These are phyloP conservation scores for Coenobita brevimanus DNA, from an alignment of 1,140 invertebrate species.

Conservation along the genomic window DNA sequence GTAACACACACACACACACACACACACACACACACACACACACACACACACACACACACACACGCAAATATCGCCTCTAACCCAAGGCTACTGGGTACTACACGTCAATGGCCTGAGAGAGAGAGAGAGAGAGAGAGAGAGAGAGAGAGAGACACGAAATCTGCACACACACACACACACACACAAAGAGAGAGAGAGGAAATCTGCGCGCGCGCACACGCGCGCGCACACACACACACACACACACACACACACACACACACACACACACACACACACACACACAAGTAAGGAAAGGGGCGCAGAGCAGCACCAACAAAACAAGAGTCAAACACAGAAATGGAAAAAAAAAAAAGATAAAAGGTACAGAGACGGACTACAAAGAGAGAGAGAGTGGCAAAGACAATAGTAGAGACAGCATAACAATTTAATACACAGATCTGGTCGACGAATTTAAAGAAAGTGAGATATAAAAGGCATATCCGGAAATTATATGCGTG, in stretches of 20 bases:
- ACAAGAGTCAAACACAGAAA: no score
- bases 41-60: not conserved
- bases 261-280: not conserved
- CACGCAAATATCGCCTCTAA: not conserved
- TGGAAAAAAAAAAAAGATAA: no score
- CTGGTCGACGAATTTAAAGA: no score
- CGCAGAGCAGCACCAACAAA: no score
- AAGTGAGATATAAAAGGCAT: no score
- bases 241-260: constrained; percentile 8
- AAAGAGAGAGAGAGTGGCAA: no score
- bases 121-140: not conserved
- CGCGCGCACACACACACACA: not conserved
- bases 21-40: not conserved
- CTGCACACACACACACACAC: not conserved
- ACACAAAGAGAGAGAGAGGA: no score
- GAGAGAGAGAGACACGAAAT: not conserved
- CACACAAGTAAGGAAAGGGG: no score
- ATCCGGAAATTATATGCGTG: no score
- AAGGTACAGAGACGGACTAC: no score
- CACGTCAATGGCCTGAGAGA: not conserved
- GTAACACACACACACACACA: not conserved
- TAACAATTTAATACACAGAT: no score
- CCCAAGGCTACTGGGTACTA: not conserved
- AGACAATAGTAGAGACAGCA: no score
- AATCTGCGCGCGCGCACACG: not conserved